Evolutionary conservation across 1,140 invertebrate species (phyloP).

Genomic region (Listronotus bonariensis): DNA sequence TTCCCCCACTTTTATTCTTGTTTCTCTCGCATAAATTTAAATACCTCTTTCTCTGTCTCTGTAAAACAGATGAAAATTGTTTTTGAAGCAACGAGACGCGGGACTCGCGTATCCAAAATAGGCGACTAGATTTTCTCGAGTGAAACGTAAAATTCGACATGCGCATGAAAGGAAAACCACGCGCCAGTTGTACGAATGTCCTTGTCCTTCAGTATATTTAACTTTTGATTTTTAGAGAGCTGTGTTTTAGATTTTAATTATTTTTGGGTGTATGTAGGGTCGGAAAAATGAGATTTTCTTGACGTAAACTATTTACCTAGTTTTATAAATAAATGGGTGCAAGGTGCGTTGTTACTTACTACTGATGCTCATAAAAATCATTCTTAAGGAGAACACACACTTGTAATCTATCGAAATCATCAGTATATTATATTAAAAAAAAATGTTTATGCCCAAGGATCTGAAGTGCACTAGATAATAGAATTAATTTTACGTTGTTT

Average conservation of each 20-base stretch:
- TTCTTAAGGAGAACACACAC: too few species aligned
- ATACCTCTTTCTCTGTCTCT: not conserved
- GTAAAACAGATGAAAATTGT: too few species aligned
- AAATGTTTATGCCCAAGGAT: too few species aligned
- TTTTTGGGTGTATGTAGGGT: constrained; percentile 1
- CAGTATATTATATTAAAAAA: too few species aligned
- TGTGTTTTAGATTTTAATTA: not conserved
- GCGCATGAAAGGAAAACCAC: not conserved
- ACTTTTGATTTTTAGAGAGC: constrained; percentile 6
- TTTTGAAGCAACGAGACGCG: not conserved
- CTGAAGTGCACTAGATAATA: too few species aligned
- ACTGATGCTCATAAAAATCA: too few species aligned
- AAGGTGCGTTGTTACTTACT: too few species aligned
- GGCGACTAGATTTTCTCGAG: constrained; percentile 23
- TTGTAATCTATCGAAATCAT: too few species aligned
- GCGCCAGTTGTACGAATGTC: constrained; percentile 5
- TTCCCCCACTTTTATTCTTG: not conserved
- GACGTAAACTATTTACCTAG: not conserved
- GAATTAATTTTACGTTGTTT: too few species aligned
- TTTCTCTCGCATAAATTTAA: not conserved
- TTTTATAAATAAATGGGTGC: too few species aligned
- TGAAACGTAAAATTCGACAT: constrained; percentile 2
- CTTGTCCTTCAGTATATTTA: constrained; percentile 31
- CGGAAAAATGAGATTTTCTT: not conserved
- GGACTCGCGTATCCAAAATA: constrained; percentile 29